Conservation (phyloP, 2,797 vertebrate genomes). For the Karalla daura region DNA sequence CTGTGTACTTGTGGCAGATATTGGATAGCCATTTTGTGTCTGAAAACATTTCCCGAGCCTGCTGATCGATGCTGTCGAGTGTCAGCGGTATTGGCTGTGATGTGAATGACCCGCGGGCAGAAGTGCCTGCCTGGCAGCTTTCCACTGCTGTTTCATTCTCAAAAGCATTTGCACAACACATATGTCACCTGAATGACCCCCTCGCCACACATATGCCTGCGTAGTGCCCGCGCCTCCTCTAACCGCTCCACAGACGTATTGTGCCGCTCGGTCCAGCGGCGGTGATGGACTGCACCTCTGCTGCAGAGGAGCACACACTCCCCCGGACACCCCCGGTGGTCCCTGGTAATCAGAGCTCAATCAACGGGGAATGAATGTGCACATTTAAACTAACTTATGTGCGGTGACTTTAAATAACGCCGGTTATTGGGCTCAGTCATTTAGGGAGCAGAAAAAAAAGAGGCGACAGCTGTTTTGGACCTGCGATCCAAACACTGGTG, state of each 20-base stretch:
- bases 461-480: constrained; percentile 22
- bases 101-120: constrained; percentile 48
- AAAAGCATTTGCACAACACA: constrained; percentile 32
- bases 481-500: background rate
- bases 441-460: background rate
- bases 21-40: constrained; percentile 34
- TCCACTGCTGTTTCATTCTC: constrained; percentile 31
- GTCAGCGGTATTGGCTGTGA: constrained; percentile 14
- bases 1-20: constrained; percentile 32
- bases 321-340: background rate
- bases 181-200: constrained; percentile 31
- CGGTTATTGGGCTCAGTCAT: background rate
- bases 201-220: constrained; percentile 5
- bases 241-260: background rate
- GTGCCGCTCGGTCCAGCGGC: constrained; percentile 1
- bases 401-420: constrained; percentile 2
- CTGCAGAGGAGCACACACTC: background rate
- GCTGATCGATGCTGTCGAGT: constrained; percentile 42
- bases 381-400: constrained; percentile 7
- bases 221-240: background rate
- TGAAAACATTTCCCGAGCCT: constrained; percentile 42
- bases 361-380: background rate
- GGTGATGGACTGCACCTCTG: constrained; percentile 1
- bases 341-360: constrained; percentile 7
- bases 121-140: constrained; percentile 32